A percentile compares a stretch with the other conserved stretches of the same genome.
Conservation (phyloP, 2,113 vertebrate genomes). For the Parotia lawesii region DNA sequence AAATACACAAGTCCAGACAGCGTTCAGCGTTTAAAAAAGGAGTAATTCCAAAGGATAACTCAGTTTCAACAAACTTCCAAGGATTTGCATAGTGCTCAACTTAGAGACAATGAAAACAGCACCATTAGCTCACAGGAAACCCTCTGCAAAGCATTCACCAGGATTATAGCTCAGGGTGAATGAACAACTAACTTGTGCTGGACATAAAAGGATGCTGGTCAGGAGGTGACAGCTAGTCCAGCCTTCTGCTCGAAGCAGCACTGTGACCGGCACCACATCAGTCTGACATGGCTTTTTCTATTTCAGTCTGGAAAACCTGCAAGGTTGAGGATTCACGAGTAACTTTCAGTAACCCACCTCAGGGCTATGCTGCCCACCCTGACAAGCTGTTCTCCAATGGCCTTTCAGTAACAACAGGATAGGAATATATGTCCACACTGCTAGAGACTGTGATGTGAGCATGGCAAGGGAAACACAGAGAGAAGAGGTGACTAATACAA, state of each 20-base stretch:
- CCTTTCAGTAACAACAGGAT: not conserved
- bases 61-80: not conserved
- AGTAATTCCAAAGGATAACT: not conserved
- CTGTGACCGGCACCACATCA: not conserved
- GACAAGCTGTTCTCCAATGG: not conserved
- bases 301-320: not conserved
- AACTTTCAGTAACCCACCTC: not conserved
- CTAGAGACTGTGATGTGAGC: not conserved
- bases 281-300: not conserved
- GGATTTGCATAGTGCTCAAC: not conserved
- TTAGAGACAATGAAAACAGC: not conserved
- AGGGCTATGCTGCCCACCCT: fast-evolving
- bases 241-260: not conserved
- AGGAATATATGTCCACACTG: not conserved
- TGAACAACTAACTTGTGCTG: not conserved
- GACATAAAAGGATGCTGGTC: not conserved
- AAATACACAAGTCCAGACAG: not conserved
- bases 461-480: not conserved
- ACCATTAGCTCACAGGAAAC: not conserved
- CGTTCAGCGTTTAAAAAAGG: not conserved
- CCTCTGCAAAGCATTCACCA: not conserved
- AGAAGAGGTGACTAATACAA: not conserved
- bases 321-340: not conserved
- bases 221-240: not conserved
- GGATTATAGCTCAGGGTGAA: not conserved